Conservation (phyloP, 2,888 invertebrate species). For the Mimumesa dahlbomi region DNA sequence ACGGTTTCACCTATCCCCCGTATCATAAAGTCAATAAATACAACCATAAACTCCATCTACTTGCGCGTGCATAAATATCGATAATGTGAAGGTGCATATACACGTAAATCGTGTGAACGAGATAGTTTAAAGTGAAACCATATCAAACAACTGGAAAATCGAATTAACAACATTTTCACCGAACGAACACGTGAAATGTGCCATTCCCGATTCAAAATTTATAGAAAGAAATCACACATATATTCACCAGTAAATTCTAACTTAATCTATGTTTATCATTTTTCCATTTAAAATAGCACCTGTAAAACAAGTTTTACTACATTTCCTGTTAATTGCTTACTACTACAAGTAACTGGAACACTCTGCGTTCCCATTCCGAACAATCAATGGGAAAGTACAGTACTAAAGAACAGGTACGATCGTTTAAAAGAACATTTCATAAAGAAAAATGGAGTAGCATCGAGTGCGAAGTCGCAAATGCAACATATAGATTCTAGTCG, state of each 20-base stretch:
- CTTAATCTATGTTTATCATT: no score
- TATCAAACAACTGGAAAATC: slow-evolving; percentile 28
- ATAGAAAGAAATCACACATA: neutral
- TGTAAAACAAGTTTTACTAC: no score
- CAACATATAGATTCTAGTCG: no score
- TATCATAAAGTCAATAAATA: slow-evolving; percentile 24
- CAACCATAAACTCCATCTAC: slow-evolving; percentile 34
- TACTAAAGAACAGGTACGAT: no score
- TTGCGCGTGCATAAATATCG: slow-evolving; percentile 19
- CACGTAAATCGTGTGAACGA: slow-evolving; percentile 6
- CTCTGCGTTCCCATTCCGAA: no score
- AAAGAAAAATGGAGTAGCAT: no score
- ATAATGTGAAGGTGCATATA: slow-evolving; percentile 3
- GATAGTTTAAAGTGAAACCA: slow-evolving; percentile 39
- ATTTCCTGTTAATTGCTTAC: no score
- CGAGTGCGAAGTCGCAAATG: neutral
- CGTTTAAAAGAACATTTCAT: no score
- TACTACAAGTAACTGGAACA: no score
- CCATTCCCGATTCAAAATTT: no score
- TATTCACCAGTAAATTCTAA: neutral
- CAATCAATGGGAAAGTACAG: no score
- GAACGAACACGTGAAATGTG: slow-evolving; percentile 7
- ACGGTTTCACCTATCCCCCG: slow-evolving; percentile 11
- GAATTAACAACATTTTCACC: slow-evolving; percentile 25
- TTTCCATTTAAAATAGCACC: no score